Evolutionary conservation across 2,113 vertebrate genomes (phyloP), one percentile per base, ranked within the genome.

Genomic region (Sebastes schlegelii): DNA sequence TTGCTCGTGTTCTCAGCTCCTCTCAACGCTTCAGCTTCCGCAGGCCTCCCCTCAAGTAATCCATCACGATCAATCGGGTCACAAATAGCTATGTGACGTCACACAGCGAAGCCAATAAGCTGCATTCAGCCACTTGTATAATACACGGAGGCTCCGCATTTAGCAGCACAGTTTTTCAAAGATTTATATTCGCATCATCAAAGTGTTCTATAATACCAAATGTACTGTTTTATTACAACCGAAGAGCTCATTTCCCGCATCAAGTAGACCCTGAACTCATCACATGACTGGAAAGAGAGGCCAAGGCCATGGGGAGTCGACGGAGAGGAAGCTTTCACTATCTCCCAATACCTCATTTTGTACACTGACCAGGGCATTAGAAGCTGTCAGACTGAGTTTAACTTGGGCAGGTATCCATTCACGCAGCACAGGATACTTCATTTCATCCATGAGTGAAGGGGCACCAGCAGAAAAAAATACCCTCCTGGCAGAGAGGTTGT

Each of bases 401-500:
- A 90, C 86, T 89, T 85, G 74, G 82, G 80, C 91, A 91, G 92
- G 89, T 92, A 90, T 93, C 90, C 86, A 88, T 93, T 90, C 87
- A 88, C 84, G 66, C 79, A 84, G 91, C 77, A 83, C 83, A 77
- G 85, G 87, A 91, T 91, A 91, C 87, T 90, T 94, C 83, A 95
- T 94, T 95, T 94, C 91, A 95, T 87, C 93, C 90, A 93, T 92
- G 93, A 95, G 88, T 89, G 89, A 90, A 84, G 83, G 77, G 77
- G 79, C 65, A 91, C 83, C 60, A 54, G 79, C 65, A 84, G 65
- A 67, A 92, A 82, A 3, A 82, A 91, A 76, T 34, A 66, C 7
- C 23, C 43, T 52, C 61, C 54, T 45, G 71, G 65, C 71, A 75
- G 60, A 43, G 69, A 52, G 78, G 19, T 5, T 52, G 34, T 54